Percentiles rank a stretch among this genome's conserved stretches.
Conservation (phyloP, 2,113 vertebrate species). For the Speoplatyrhinus poulsoni region DNA sequence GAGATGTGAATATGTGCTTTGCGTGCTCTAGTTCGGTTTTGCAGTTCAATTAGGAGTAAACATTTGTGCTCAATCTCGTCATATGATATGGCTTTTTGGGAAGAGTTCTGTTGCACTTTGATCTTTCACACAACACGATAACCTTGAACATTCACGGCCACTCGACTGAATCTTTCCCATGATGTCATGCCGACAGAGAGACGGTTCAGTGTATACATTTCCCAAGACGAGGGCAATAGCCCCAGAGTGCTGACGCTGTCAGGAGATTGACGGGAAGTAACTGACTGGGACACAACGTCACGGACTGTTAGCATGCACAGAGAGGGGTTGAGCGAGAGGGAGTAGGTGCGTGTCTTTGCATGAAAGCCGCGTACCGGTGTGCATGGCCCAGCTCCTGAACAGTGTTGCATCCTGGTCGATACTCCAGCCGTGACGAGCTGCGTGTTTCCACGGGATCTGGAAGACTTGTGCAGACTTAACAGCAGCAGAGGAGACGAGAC, state of each 20-base stretch:
- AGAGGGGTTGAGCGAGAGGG: not conserved
- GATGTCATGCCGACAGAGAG: conserved; percentile 29
- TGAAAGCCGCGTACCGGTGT: conserved; percentile 66
- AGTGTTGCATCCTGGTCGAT: conserved; percentile 81
- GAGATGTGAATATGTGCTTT: not conserved
- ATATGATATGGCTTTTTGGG: not conserved
- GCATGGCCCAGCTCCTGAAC: conserved; percentile 81
- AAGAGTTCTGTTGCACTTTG: conserved; percentile 46
- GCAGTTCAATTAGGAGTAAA: not conserved
- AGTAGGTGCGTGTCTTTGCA: not conserved
- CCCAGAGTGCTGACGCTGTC: not conserved
- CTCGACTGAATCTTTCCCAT: conserved; percentile 57
- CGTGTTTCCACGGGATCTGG: conserved; percentile 83
- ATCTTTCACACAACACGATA: conserved; percentile 42
- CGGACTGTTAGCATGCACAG: not conserved
- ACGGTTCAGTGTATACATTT: conserved; percentile 31
- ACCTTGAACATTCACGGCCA: conserved; percentile 16
- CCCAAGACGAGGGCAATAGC: conserved; percentile 18
- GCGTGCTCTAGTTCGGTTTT: not conserved
- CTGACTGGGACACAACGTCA: not conserved
- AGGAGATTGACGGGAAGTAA: not conserved
- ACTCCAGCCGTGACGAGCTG: conserved; percentile 79
- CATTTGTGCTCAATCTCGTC: not conserved
- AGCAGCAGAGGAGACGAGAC: not conserved
- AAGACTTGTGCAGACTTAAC: conserved; percentile 64